A percentile compares a stretch with the other conserved stretches of the same genome.
These are phyloP conservation scores for Trididemnum clinides DNA, from an alignment of 23 tunicate species.

Conservation along the genomic window DNA sequence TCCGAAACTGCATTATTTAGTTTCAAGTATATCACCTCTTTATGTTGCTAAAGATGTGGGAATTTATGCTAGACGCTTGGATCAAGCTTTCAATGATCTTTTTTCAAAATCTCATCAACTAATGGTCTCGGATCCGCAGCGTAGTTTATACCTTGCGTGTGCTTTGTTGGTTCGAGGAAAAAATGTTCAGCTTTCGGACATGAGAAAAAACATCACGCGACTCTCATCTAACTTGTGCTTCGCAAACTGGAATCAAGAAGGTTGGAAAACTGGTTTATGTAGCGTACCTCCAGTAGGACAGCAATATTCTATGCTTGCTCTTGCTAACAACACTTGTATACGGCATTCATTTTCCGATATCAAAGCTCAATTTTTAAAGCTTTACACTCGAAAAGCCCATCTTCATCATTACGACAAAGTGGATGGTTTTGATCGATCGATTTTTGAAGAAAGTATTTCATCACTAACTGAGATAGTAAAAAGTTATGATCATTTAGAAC, in stretches of 20 bases:
- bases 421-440: slow-evolving; percentile 79
- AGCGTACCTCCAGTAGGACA: slow-evolving; percentile 88
- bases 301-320: slow-evolving; percentile 82
- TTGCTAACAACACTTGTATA: slow-evolving; percentile 87
- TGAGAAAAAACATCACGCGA: slow-evolving; percentile 77
- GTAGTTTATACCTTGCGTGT: slow-evolving; percentile 77
- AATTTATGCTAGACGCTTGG: slow-evolving; percentile 71
- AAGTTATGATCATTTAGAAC: slow-evolving; percentile 79
- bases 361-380: slow-evolving; percentile 50
- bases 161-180: slow-evolving; percentile 94
- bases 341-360: slow-evolving; percentile 68
- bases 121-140: slow-evolving; percentile 70
- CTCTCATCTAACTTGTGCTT: slow-evolving; percentile 66
- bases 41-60: slow-evolving; percentile 92
- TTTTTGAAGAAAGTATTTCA: slow-evolving; percentile 65
- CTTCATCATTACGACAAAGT: slow-evolving; percentile 86
- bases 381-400: slow-evolving; percentile 91
- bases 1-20: slow-evolving; percentile 87
- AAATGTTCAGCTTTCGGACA: slow-evolving; percentile 84
- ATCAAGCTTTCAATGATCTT: slow-evolving; percentile 91
- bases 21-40: slow-evolving; percentile 86
- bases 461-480: slow-evolving; percentile 63
- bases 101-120: slow-evolving; percentile 79
- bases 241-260: slow-evolving; percentile 98
- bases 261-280: slow-evolving; percentile 99